Evolutionary conservation across 2,113 vertebrate species (phyloP), one percentile per base, ranked within the genome.

Genomic region (Chunga burmeisteri): DNA sequence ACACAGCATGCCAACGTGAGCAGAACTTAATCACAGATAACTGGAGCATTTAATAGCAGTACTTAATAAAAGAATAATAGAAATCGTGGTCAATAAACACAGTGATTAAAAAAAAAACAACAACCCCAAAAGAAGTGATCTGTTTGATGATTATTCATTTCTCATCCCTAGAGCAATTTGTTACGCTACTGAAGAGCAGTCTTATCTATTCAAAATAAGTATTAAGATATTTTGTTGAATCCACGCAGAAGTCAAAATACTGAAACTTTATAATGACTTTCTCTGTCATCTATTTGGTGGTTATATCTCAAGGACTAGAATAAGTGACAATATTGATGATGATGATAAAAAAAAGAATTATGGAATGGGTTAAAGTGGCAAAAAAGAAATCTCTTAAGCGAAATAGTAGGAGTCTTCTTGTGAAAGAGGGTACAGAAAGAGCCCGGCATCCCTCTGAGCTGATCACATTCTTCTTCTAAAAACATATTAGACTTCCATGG

Each of bases 11-110:
- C 29, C 74, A 86, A 65, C 7, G 7, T 97, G 55, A 97, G 59
- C 26, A 56, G 52, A 30, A 75, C 84, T 96, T 93, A 84, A 91
- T 98, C 86, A 80, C 42, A 92, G 70, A 93, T 88, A 93, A 94
- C 90, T 96, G 36, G 36, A 85, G 46, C 42, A 59, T 75, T 96
- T 77, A 97, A 89, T 78, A 61, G 32, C 26, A 93, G 38, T 77
- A 92, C 16, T 94, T 95, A 84, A 96, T 91, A 91, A 94, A 72
- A 82, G 32, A 55, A 50, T 75, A 71, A 46, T 66, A 72, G 42
- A 89, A 93, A 77, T 56, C 15, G 3, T 89, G 50, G 29, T 88
- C 55, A 89, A 68, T 32, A 94, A 87, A 72, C 70, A 89, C 10
- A 53, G 26, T 53, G 32, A 93, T 56, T 83, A 63, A 12, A 52